phyloP scores from a whole-genome alignment of 2,888 invertebrate species.

The Aelia acuminata region DNA sequence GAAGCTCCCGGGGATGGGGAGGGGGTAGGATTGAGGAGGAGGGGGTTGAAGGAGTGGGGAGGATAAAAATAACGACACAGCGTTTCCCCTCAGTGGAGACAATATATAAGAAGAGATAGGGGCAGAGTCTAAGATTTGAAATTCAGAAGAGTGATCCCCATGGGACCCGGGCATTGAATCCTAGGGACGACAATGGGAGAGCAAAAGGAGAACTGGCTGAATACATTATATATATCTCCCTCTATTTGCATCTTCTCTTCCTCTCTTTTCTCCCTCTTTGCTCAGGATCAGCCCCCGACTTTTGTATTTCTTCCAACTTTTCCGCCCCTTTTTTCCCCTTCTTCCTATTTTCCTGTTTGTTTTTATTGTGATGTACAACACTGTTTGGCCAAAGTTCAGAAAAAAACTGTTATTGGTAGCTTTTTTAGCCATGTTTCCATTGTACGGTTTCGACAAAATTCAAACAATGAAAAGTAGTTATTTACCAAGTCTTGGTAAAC shows the following conservation, averaged over 20 bases:
- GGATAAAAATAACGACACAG: constrained; percentile 54
- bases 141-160: constrained; percentile 60
- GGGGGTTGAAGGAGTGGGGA: constrained; percentile 27
- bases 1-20: not conserved
- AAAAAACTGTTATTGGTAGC: not conserved
- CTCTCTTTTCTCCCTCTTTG: not conserved
- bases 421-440: not conserved
- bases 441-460: not conserved
- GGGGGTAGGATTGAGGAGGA: constrained; percentile 16
- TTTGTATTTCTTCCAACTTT: constrained; percentile 23
- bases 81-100: constrained; percentile 56
- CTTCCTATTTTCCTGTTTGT: constrained; percentile 41
- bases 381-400: constrained; percentile 25
- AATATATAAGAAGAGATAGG: constrained; percentile 52
- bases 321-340: not conserved
- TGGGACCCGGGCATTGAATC: constrained; percentile 56
- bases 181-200: constrained; percentile 56
- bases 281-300: constrained; percentile 8
- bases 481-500: too few relatives aligned
- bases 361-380: constrained; percentile 35
- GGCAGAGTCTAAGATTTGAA: constrained; percentile 57
- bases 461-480: not conserved
- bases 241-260: constrained; percentile 50
- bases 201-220: constrained; percentile 50
- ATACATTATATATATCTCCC: constrained; percentile 59